Evolutionary conservation across 1,140 invertebrate genomes (phyloP).

Genomic region (Stratiolaelaps scimitus): DNA sequence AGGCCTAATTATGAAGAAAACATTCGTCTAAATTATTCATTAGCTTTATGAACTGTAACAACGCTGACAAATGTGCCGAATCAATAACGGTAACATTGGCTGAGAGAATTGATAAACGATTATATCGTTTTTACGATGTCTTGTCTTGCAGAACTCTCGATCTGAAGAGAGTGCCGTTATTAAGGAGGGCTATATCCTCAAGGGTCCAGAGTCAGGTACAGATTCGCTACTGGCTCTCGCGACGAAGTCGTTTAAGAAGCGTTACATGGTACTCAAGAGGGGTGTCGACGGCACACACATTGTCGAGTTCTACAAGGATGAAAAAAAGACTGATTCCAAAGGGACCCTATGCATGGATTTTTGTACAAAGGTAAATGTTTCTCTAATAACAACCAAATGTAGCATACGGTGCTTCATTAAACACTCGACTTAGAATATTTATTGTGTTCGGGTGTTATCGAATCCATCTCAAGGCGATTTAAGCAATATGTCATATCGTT

Average conservation of each 20-base stretch:
- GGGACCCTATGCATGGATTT: constrained; percentile 84
- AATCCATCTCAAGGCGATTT: no score
- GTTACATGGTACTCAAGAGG: constrained; percentile 72
- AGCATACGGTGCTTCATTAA: no score
- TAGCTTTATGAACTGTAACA: no score
- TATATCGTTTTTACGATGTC: constrained; percentile 1
- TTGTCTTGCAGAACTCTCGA: constrained; percentile 41
- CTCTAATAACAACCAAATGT: no score
- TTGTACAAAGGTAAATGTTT: constrained; percentile 58
- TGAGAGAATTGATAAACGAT: constrained; percentile 29
- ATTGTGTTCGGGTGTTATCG: no score
- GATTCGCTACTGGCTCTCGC: constrained; percentile 41
- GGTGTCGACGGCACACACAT: constrained; percentile 80
- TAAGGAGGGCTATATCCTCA: constrained; percentile 75
- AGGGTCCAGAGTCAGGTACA: constrained; percentile 60
- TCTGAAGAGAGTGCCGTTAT: constrained; percentile 52
- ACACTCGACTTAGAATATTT: no score
- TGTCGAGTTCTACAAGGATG: constrained; percentile 80
- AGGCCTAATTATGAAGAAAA: no score
- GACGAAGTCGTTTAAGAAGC: constrained; percentile 64
- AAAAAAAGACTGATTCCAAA: constrained; percentile 74
- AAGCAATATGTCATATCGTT: no score
- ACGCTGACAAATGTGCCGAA: no score
- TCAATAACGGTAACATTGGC: constrained; percentile 36
- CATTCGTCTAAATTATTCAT: no score